Evolutionary conservation across 2,113 vertebrate genomes (phyloP).

Genomic region (Cyanoderma ruficeps): DNA sequence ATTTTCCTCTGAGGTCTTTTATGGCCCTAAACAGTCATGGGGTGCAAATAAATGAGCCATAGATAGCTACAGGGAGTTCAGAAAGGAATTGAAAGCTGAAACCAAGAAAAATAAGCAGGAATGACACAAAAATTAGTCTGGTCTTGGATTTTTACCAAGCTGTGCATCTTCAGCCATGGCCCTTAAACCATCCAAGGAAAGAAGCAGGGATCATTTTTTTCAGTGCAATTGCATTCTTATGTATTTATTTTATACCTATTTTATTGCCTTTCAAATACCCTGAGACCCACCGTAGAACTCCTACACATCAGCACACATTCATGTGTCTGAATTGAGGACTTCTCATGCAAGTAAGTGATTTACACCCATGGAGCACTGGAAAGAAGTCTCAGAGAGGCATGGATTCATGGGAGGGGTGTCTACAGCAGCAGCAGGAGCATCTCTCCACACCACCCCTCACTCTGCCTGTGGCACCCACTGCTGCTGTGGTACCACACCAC

Average conservation of each 20-base stretch:
- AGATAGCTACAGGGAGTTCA: neutral
- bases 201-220: neutral
- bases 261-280: neutral
- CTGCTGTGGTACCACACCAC: neutral
- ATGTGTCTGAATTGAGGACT: neutral
- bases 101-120: neutral
- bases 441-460: neutral
- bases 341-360: neutral
- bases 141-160: neutral
- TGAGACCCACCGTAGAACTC: neutral
- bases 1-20: neutral
- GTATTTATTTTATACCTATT: neutral
- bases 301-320: neutral
- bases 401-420: neutral
- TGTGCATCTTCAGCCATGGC: neutral
- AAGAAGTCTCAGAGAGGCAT: neutral
- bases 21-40: neutral
- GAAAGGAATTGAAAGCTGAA: neutral
- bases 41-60: neutral
- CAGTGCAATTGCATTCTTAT: neutral
- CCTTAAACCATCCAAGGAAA: neutral
- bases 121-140: neutral
- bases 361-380: neutral
- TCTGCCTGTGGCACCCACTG: fast-evolving
- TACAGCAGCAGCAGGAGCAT: neutral